phyloP scores from a whole-genome alignment of 2,797 vertebrate species.

The Parauchenoglanis punctatus region DNA sequence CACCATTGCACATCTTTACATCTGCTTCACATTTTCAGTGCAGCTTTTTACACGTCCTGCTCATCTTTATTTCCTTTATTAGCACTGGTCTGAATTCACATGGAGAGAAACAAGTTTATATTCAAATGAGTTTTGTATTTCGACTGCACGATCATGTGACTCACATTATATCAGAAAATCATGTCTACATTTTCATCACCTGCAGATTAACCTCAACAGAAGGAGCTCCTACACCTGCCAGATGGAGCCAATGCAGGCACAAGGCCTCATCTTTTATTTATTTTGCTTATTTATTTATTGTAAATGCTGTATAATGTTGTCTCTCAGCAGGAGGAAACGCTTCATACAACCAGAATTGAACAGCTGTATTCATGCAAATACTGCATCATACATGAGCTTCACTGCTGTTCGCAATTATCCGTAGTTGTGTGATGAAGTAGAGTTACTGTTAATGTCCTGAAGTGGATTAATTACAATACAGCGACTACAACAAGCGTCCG shows the following conservation, averaged over 20 bases:
- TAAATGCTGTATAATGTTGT: neutral
- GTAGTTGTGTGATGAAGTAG: neutral
- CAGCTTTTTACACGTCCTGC: neutral
- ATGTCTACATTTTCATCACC: neutral
- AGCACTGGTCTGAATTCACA: neutral
- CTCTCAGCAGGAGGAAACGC: neutral
- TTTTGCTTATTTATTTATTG: slow-evolving; percentile 11
- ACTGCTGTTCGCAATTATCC: neutral
- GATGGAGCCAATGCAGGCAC: slow-evolving; percentile 26
- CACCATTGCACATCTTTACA: neutral
- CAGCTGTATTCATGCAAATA: neutral
- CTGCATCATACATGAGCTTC: neutral
- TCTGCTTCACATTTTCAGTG: neutral
- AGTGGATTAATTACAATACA: neutral
- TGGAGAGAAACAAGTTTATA: no score
- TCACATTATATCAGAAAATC: slow-evolving; percentile 26
- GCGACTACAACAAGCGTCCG: neutral
- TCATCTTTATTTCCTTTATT: neutral
- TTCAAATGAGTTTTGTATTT: neutral
- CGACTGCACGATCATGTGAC: neutral
- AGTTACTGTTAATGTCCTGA: neutral
- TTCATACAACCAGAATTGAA: no score
- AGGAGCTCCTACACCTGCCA: slow-evolving; percentile 31
- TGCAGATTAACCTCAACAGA: slow-evolving; percentile 1
- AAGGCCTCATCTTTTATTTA: slow-evolving; percentile 4